Conservation (phyloP, 2,797 vertebrate genomes). For the Acipenser ruthenus region DNA sequence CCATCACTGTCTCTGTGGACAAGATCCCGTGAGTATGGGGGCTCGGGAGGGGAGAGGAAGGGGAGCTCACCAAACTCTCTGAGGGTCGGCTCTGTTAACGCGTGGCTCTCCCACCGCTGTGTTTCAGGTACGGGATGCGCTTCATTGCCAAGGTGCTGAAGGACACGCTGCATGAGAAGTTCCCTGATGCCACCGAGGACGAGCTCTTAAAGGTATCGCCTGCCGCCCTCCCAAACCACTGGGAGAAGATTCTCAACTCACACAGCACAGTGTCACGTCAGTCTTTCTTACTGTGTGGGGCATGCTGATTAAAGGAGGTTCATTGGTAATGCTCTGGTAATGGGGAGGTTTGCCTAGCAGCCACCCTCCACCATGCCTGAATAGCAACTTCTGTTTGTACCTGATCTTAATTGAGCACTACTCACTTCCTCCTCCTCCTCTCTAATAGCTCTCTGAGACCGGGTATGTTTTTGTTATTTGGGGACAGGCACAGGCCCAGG, state of each 20-base stretch:
- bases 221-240: too few species aligned
- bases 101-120: background rate
- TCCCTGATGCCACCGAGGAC: constrained; percentile 89
- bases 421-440: background rate
- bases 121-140: constrained; percentile 86
- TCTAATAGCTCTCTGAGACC: background rate
- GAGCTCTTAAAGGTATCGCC: constrained; percentile 83
- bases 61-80: too few species aligned
- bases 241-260: too few species aligned
- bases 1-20: constrained; percentile 85
- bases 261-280: too few species aligned
- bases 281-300: too few species aligned
- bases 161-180: constrained; percentile 89
- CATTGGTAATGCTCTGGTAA: too few species aligned
- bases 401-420: background rate
- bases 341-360: too few species aligned
- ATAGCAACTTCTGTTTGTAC: too few species aligned
- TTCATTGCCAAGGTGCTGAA: constrained; percentile 93
- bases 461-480: too few species aligned
- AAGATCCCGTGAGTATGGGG: constrained; percentile 84
- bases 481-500: too few species aligned
- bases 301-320: too few species aligned
- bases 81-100: background rate
- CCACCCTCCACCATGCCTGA: too few species aligned
- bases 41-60: background rate